Evolutionary conservation across 2,797 vertebrate genomes (phyloP).

Genomic region (Otus scops): DNA sequence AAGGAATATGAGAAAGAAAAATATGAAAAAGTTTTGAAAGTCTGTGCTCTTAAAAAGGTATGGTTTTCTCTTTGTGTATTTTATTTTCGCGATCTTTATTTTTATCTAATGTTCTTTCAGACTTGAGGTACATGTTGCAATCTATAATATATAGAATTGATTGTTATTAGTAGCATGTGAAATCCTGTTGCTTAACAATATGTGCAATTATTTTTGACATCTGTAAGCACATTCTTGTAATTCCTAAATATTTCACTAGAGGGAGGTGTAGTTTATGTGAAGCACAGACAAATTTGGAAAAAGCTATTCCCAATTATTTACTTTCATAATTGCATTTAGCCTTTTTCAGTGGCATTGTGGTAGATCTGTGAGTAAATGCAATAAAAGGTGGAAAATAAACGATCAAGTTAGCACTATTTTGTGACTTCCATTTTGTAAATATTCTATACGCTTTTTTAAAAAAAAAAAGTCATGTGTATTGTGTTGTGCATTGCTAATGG

Average conservation of each 20-base stretch:
- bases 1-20: slow-evolving; percentile 86
- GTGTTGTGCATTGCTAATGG: not conserved
- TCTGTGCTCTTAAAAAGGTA: slow-evolving; percentile 93
- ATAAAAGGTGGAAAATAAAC: not conserved
- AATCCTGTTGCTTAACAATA: not conserved
- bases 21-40: slow-evolving; percentile 88
- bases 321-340: not conserved
- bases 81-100: accelerated
- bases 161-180: not conserved
- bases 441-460: not conserved
- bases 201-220: not conserved
- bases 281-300: not conserved
- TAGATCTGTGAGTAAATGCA: not conserved
- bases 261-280: not conserved
- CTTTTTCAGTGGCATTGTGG: not conserved
- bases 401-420: not conserved
- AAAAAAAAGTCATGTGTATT: not conserved
- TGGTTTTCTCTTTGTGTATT: slow-evolving; percentile 2
- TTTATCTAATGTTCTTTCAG: not conserved
- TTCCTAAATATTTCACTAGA: not conserved
- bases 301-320: not conserved
- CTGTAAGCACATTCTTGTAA: not conserved
- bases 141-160: not conserved
- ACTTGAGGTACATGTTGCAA: accelerated
- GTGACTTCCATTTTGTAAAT: not conserved